Percentiles rank a stretch among this genome's conserved stretches.
Evolutionary conservation across 1,140 invertebrate genomes (phyloP).

Genomic region (Dreissena rostriformis): DNA sequence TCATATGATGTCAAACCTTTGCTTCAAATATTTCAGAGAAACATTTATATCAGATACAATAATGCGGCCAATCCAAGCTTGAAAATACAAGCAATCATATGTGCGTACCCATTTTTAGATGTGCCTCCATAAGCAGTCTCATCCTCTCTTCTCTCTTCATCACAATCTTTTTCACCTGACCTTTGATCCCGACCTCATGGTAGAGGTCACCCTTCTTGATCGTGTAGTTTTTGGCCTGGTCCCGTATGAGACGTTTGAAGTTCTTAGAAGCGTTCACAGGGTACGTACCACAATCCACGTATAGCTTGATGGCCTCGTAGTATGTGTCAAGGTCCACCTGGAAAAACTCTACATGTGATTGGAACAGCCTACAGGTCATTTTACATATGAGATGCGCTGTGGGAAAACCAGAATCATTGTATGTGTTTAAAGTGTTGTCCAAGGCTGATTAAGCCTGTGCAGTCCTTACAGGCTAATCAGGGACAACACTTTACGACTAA

Average conservation of each 20-base stretch:
- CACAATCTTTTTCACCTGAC: conserved; percentile 33
- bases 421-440: too few species aligned
- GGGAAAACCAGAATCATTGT: too few species aligned
- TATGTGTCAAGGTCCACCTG: conserved; percentile 47
- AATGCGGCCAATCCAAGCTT: too few species aligned
- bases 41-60: too few species aligned
- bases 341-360: neutral
- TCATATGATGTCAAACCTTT: too few species aligned
- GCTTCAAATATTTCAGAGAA: too few species aligned
- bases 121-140: conserved; percentile 20
- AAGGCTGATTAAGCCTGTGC: too few species aligned
- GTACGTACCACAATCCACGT: conserved; percentile 14
- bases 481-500: too few species aligned
- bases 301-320: conserved; percentile 38
- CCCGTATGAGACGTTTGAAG: conserved; percentile 43
- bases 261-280: neutral
- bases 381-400: too few species aligned
- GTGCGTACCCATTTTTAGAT: conserved; percentile 1
- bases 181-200: conserved; percentile 25
- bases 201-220: conserved; percentile 15
- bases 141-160: conserved; percentile 33
- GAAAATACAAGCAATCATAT: neutral
- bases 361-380: too few species aligned
- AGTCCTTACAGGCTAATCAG: too few species aligned
- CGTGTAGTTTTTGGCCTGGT: conserved; percentile 32